Base-by-base conservation (phyloP, 2,113 vertebrate species). In the Tachycineta bicolor region DNA sequence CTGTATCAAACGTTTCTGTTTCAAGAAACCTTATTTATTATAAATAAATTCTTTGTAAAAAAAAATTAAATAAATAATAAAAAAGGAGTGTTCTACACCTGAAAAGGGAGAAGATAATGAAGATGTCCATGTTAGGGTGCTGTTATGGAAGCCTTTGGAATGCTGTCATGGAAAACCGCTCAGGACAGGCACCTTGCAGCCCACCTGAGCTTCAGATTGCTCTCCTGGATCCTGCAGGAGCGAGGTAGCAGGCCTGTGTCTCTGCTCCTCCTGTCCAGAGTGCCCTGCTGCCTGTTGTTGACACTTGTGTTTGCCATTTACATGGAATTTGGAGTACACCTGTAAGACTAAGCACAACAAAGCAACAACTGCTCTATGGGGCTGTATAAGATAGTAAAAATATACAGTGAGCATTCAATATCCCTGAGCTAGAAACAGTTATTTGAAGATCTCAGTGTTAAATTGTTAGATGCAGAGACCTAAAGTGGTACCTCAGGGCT, bases 361-460 rank as follows among this genome's bases (percentile, higher is more conserved):
- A 74, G 20, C 33, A 92, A 49, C 8, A 44, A 33, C 14, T 34
- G 12, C 10, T 74, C 5, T 23, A 9, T 56, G 12, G 24, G 37
- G 4, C 37, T 55, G 24, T 5, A 5, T 63, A 64, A 87, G 31
- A 64, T 63, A n/a, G 12, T 47, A 90, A 81, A 81, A 90, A 47
- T 26, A 41, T 3, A 64, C 14, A 37, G 56, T 22, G 3, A 7
- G 5, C 19, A 37, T 75, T 65, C 52, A 58, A 41, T 78, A 59
- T 0, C 6, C 5, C 5, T 31, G 43, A 46, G 28, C 12, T 53
- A 19, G 33, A 75, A 75, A 49, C 10, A 0, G 1, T n/a, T 75
- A 55, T 60, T 53, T 58, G 11, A 92, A 79, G 22, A 78, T 37
- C 16, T 56, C 44, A 58, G 11, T 33, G 21, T 62, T 81, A 70